A percentile compares a stretch with the other conserved stretches of the same genome.
Conservation (phyloP, 2,797 vertebrate genomes). For the Enteromius unitaeniatus region DNA sequence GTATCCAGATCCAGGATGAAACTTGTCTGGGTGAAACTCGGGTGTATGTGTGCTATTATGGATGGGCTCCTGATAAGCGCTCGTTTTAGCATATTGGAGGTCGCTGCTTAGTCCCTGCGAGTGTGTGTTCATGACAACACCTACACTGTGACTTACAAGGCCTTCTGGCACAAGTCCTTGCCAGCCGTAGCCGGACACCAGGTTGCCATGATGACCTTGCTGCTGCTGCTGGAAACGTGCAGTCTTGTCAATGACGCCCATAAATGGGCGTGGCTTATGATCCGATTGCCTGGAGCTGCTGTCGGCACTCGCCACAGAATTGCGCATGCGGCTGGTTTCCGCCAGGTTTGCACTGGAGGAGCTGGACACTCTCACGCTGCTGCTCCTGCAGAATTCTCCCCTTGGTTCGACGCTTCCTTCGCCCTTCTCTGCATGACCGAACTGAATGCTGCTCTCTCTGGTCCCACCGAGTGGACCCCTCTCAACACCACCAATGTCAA, state of each 20-base stretch:
- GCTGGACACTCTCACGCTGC: slow-evolving; percentile 80
- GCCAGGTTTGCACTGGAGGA: slow-evolving; percentile 85
- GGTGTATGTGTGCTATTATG: slow-evolving; percentile 75
- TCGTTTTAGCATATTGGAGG: slow-evolving; percentile 75
- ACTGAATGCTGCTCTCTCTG: slow-evolving; percentile 65
- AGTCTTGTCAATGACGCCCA: slow-evolving; percentile 96
- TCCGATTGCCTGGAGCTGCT: slow-evolving; percentile 76
- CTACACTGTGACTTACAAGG: slow-evolving; percentile 63
- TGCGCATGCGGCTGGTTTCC: slow-evolving; percentile 73
- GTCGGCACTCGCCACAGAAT: slow-evolving; percentile 54
- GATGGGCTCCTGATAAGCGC: slow-evolving; percentile 76
- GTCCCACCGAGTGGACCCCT: slow-evolving; percentile 71
- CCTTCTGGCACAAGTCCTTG: slow-evolving; percentile 76
- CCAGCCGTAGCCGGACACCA: slow-evolving; percentile 73
- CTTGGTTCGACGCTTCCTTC: slow-evolving; percentile 71
- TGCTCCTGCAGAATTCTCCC: slow-evolving; percentile 65
- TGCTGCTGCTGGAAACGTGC: slow-evolving; percentile 86
- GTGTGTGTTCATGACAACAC: slow-evolving; percentile 74
- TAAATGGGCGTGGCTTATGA: slow-evolving; percentile 91
- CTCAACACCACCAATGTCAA: slow-evolving; percentile 70
- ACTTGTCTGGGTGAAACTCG: slow-evolving; percentile 43
- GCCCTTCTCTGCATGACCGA: slow-evolving; percentile 69
- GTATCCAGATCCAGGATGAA: slow-evolving; percentile 39
- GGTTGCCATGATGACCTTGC: slow-evolving; percentile 49
- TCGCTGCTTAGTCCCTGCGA: slow-evolving; percentile 80